Conservation (phyloP, 2,113 vertebrate species). For the Uropsilus gracilis region DNA sequence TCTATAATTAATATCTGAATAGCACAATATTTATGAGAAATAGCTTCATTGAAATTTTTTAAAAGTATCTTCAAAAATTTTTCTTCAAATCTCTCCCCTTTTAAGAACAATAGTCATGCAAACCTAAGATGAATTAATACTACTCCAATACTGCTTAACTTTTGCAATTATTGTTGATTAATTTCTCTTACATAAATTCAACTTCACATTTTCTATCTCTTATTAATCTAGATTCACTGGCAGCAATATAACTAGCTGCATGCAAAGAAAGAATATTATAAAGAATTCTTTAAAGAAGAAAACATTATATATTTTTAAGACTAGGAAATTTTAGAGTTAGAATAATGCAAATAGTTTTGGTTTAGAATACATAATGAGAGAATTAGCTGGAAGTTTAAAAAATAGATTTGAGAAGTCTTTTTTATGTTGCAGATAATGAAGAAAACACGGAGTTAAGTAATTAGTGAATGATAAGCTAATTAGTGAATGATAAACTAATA, state of each 20-base stretch:
- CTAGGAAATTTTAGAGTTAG: constrained; percentile 47
- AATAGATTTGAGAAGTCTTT: constrained; percentile 54
- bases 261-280: background rate
- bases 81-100: background rate
- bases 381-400: constrained; percentile 5
- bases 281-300: too few relatives aligned
- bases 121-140: background rate
- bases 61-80: background rate
- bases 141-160: background rate
- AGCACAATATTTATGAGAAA: background rate
- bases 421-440: constrained; percentile 47
- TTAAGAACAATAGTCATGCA: background rate
- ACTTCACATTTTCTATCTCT: background rate
- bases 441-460: constrained; percentile 64
- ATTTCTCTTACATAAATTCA: background rate
- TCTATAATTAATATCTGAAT: constrained; percentile 14
- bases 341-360: background rate
- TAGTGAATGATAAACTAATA: constrained; percentile 53
- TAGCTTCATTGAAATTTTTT: background rate
- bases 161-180: background rate
- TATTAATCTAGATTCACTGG: background rate
- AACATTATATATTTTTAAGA: constrained; percentile 11
- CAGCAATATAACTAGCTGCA: background rate
- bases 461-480: constrained; percentile 61
- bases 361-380: constrained; percentile 53